Evolutionary conservation across 2,113 vertebrate genomes (phyloP), one percentile per base, ranked within the genome.

Genomic region (Spheniscus mendiculus): DNA sequence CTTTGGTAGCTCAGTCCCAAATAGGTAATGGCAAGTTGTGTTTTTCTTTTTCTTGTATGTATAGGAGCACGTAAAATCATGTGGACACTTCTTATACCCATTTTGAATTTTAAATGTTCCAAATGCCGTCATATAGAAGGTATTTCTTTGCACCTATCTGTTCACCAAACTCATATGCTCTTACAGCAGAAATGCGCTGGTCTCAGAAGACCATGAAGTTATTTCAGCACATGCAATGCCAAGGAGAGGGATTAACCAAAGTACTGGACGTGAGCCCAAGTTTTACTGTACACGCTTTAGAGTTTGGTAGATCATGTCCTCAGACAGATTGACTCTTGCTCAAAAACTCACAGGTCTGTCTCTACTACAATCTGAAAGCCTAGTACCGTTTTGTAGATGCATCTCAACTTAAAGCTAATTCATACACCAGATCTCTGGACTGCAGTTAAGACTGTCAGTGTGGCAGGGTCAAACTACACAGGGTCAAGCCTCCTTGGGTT

Each of bases 1-100:
- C 99, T 5, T 99, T 99, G 99, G 99, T 99, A 53, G 99, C 99
- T 56, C 99, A 99, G 82, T 99, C 99, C 83, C 99, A 99, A 98
- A 99, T 99, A 97, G 99, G 99, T 99, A 98, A 98, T 90, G 14
- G 29, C n/a, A 89, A 90, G 8, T n/a, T 32, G 5, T 82, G 47
- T 36, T 87, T 93, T 66, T 32, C 15, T 91, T 59, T 85, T 44
- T 81, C 61, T 79, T 56, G 5, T 79, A 56, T 36, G 11, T 76
- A 22, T 83, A 71, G 29, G 15, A 61, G 34, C 34, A 67, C 45
- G 21, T 36, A 62, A 67, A 70, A 49, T 65, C 36, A n/a, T 5
- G 19, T 21, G 21, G 34, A 49, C 7, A 12, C 73, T 90, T 93
- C 27, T 55, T 82, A 58, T 30, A 42, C 5, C 18, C 23, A 42